These are phyloP conservation scores for Polietes domitor DNA, from an alignment of 2,888 invertebrate genomes.

Conservation along the genomic window DNA sequence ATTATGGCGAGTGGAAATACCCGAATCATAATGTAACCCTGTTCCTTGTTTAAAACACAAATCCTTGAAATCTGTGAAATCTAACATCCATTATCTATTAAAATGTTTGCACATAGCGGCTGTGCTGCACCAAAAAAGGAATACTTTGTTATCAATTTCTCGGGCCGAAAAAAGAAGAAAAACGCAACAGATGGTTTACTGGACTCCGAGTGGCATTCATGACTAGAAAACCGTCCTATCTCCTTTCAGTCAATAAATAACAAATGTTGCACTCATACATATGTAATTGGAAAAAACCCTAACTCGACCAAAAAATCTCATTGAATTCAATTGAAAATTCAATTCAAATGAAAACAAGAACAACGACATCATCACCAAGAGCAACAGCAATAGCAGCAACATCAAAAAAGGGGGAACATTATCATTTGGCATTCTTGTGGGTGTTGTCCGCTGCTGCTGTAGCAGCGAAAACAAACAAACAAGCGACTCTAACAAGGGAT, in stretches of 20 bases:
- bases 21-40: no score
- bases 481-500: not conserved
- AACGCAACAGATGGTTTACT: slow-evolving; percentile 27
- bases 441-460: slow-evolving; percentile 40
- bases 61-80: no score
- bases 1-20: no score
- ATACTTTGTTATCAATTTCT: slow-evolving; percentile 6
- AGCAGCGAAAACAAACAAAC: slow-evolving; percentile 19
- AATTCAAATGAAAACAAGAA: slow-evolving; percentile 45
- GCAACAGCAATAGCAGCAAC: not conserved
- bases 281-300: slow-evolving; percentile 19
- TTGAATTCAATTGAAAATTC: slow-evolving; percentile 66
- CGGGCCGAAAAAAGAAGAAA: not conserved
- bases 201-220: slow-evolving; percentile 2
- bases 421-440: slow-evolving; percentile 63
- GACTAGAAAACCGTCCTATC: slow-evolving; percentile 2
- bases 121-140: no score
- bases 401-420: slow-evolving; percentile 8
- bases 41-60: no score
- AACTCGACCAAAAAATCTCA: slow-evolving; percentile 51
- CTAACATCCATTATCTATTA: no score
- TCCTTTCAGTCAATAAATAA: slow-evolving; percentile 52
- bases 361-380: not conserved
- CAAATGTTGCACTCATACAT: slow-evolving; percentile 42
- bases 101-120: no score